A percentile compares a stretch with the other conserved stretches of the same genome.
Evolutionary conservation across 2,797 vertebrate genomes (phyloP).

Genomic region (Cyclura pinguis): DNA sequence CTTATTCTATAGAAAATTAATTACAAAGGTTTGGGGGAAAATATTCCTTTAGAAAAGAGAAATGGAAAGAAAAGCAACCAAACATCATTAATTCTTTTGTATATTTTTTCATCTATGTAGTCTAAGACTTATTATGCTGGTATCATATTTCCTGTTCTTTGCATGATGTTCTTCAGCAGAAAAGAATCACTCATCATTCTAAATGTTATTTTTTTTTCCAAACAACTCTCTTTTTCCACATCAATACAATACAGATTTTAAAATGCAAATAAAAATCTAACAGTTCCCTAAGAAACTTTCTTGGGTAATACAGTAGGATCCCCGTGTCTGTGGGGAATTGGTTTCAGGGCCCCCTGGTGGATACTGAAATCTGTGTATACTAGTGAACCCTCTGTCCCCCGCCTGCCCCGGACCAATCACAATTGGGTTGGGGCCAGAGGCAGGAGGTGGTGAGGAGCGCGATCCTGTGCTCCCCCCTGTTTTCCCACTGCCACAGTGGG

Average conservation of each 20-base stretch:
- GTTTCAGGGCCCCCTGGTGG: no score
- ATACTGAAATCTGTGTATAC: no score
- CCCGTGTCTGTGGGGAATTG: no score
- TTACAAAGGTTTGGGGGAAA: slow-evolving; percentile 7
- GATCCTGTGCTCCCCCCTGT: no score
- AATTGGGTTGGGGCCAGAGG: no score
- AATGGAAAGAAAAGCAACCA: background rate
- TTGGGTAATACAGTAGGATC: slow-evolving; percentile 32
- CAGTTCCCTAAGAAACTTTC: slow-evolving; percentile 65
- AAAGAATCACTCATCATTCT: slow-evolving; percentile 68
- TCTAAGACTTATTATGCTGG: slow-evolving; percentile 50
- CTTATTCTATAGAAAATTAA: slow-evolving; percentile 22
- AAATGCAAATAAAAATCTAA: slow-evolving; percentile 72
- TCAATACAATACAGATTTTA: slow-evolving; percentile 66
- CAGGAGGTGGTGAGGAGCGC: no score
- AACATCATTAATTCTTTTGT: slow-evolving; percentile 13
- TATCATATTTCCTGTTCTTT: slow-evolving; percentile 57
- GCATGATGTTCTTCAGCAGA: slow-evolving; percentile 42
- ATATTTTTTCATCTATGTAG: slow-evolving; percentile 47
- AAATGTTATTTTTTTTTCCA: slow-evolving; percentile 55
- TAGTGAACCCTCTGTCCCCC: no score
- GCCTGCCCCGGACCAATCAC: no score
- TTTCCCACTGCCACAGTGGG: no score
- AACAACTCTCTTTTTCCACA: slow-evolving; percentile 50
- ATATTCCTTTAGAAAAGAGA: background rate